Conservation (phyloP, 23 tunicate genomes). For the Aplidium turbinatum region DNA sequence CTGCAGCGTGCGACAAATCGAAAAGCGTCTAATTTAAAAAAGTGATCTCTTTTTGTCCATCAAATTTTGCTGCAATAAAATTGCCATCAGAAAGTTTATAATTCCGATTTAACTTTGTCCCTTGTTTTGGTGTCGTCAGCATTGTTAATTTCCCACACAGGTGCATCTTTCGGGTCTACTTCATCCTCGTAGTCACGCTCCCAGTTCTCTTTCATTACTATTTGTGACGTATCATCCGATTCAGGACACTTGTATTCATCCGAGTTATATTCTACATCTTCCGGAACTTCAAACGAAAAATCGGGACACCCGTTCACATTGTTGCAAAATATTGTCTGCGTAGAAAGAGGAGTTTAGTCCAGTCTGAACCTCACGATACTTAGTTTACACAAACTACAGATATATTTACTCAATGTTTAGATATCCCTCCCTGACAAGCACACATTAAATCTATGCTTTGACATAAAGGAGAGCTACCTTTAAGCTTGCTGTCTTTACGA, state of each 20-base stretch:
- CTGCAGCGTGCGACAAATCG: too few species aligned
- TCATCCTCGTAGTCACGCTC: too few species aligned
- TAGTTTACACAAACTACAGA: too few species aligned
- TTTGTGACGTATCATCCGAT: constrained; percentile 30
- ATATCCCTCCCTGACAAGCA: neutral
- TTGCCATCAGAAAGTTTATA: neutral
- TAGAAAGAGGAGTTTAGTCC: neutral
- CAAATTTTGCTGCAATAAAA: neutral
- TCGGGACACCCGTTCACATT: constrained; percentile 66
- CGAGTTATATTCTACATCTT: constrained; percentile 2
- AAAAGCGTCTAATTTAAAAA: too few species aligned
- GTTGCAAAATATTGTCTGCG: constrained; percentile 48
- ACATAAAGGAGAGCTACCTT: constrained; percentile 5
- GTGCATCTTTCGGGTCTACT: too few species aligned
- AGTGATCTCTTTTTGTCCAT: too few species aligned
- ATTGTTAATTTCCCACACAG: neutral
- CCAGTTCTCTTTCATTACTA: constrained; percentile 41
- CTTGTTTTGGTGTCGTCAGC: neutral
- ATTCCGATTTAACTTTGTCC: constrained; percentile 4
- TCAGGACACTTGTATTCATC: neutral
- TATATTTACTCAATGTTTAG: too few species aligned
- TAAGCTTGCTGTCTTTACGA: constrained; percentile 45
- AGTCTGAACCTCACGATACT: too few species aligned
- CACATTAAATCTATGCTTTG: neutral
- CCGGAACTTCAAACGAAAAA: constrained; percentile 46